These are phyloP conservation scores for Dicycla oo DNA, from an alignment of 2,888 invertebrate species.

Conservation along the genomic window DNA sequence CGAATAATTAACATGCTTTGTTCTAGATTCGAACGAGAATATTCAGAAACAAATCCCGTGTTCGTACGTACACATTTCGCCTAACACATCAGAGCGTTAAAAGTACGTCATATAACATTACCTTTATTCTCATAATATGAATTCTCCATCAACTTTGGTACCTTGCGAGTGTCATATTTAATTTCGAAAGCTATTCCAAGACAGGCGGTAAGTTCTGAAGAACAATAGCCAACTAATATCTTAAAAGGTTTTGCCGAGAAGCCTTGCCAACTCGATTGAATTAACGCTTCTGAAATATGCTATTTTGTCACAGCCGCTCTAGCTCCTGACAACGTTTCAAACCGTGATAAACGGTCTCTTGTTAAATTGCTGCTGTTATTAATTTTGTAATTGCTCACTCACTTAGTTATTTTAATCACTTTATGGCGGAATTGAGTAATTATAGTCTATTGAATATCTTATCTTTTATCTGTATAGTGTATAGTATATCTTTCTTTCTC, in stretches of 20 bases:
- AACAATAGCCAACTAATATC: constrained; percentile 66
- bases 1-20: constrained; percentile 9
- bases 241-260: constrained; percentile 65
- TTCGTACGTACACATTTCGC: neutral
- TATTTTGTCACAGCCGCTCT: constrained; percentile 30
- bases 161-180: constrained; percentile 59
- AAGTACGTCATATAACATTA: constrained; percentile 4
- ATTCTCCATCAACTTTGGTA: constrained; percentile 22
- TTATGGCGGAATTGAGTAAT: neutral
- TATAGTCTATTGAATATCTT: too few relatives aligned
- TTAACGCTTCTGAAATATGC: constrained; percentile 54
- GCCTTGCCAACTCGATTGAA: constrained; percentile 58
- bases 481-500: too few relatives aligned
- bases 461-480: too few relatives aligned
- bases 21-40: constrained; percentile 2
- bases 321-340: constrained; percentile 12
- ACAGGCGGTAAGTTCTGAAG: constrained; percentile 55
- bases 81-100: neutral
- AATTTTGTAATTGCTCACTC: neutral
- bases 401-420: neutral
- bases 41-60: neutral
- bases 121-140: constrained; percentile 17
- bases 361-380: constrained; percentile 2
- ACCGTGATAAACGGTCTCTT: constrained; percentile 22
- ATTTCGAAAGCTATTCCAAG: constrained; percentile 55